Evolutionary conservation across 2,797 vertebrate species (phyloP), one percentile per base, ranked within the genome.

Genomic region (Liasis olivaceus): DNA sequence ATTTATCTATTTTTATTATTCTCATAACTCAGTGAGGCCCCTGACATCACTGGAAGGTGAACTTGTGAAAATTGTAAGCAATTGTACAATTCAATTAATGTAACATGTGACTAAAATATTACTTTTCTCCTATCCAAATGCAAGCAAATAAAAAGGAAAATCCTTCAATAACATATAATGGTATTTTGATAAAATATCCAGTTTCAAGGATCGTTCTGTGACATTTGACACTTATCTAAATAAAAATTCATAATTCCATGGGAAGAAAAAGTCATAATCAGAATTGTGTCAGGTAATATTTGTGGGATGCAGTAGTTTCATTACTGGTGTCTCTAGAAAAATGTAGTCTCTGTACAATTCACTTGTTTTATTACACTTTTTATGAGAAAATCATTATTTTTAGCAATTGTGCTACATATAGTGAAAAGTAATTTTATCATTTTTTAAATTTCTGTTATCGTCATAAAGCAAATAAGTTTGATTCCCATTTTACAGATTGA

Each of bases 371-470:
- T 54, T 31, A 56, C 42, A 87, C 14, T 7, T 66, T 47, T 28
- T 91, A 85, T 77, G 5, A 17, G 31, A 47, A 87, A 42, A 69
- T 91, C 42, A 66, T 91, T 86, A 56, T n/a, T 47, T 51, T 66
- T 69, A 69, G 28, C 17, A 87, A 24, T 84, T n/a, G 14, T 87
- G 59, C 8, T 69, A 20, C 26, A 88, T 54, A 62, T 81, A 51
- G 42, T 36, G n/a, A 31, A 63, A 88, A 20, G 8, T 36, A 2
- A 36, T 4, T 84, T 47, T 88, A 63, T 15, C 54, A 63, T 85
- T 81, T 64, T 28, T 4, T 0, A 11, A 77, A 92, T 59, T 11
- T 85, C 56, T 2, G 9, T 26, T 84, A 1, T 84, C 59, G 2
- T 84, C 59, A 20, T 42, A 14, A 72, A 87, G 15, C 4, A 91